These are phyloP conservation scores for Lutjanus erythropterus DNA, from an alignment of 2,113 vertebrate species.

Conservation along the genomic window DNA sequence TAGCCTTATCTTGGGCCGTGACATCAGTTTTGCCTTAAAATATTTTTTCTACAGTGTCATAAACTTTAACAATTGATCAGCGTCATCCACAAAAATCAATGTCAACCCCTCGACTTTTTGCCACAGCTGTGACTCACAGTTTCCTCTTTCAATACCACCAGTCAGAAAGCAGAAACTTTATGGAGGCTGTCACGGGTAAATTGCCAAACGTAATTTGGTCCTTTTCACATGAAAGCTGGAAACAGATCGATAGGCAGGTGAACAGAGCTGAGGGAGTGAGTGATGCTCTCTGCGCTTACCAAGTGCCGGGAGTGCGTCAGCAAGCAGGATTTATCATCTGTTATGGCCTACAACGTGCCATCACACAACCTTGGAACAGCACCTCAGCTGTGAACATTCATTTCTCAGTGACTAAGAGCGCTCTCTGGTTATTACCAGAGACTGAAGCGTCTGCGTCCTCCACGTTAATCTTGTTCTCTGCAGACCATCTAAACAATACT, in stretches of 20 bases:
- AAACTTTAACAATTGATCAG: constrained; percentile 59
- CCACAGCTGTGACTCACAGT: constrained; percentile 59
- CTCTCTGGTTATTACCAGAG: constrained; percentile 49
- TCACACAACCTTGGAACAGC: constrained; percentile 73
- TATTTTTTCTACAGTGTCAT: constrained; percentile 31
- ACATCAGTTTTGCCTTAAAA: constrained; percentile 39
- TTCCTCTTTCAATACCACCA: constrained; percentile 56
- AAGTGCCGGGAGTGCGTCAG: constrained; percentile 74
- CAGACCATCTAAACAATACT: constrained; percentile 26
- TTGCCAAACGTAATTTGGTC: constrained; percentile 73
- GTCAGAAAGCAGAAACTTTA: constrained; percentile 57
- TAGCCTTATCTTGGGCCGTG: constrained; percentile 22
- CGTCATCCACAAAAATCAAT: constrained; percentile 57
- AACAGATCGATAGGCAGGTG: constrained; percentile 71
- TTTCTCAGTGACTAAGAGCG: constrained; percentile 57
- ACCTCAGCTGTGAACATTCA: constrained; percentile 48
- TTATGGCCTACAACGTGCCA: constrained; percentile 46
- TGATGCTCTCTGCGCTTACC: constrained; percentile 69
- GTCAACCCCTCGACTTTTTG: constrained; percentile 50
- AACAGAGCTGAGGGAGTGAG: constrained; percentile 65
- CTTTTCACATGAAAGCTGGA: constrained; percentile 60
- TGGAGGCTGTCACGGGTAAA: constrained; percentile 58
- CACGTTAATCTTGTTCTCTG: constrained; percentile 41
- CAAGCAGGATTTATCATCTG: constrained; percentile 73
- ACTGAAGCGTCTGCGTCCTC: constrained; percentile 23